Evolutionary conservation across 2,888 invertebrate species (phyloP).

Genomic region (Vesta saturnalis): DNA sequence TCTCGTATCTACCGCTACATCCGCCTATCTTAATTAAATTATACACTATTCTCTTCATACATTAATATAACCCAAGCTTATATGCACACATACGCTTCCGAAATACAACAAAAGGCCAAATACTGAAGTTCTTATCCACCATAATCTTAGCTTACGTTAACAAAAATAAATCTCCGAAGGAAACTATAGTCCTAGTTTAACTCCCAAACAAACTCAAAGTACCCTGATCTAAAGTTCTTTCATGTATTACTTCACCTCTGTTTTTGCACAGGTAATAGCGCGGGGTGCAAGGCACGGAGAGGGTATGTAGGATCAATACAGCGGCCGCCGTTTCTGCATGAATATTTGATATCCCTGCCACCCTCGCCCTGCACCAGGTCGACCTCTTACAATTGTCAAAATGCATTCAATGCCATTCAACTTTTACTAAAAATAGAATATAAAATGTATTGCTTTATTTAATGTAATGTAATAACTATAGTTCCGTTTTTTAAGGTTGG

Average conservation of each 20-base stretch:
- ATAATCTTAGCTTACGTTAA: neutral
- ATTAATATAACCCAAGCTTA: no score
- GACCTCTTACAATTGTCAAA: constrained; percentile 44
- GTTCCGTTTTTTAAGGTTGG: no score
- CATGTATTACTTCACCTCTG: constrained; percentile 35
- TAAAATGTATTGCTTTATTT: neutral
- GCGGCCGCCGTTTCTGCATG: constrained; percentile 57
- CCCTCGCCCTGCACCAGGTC: constrained; percentile 39
- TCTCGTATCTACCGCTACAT: no score
- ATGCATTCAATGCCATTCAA: constrained; percentile 29
- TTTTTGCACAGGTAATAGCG: constrained; percentile 36
- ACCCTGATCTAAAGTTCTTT: neutral
- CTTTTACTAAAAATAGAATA: constrained; percentile 6
- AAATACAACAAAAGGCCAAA: no score
- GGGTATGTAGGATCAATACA: constrained; percentile 54
- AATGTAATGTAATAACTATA: no score
- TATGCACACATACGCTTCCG: no score
- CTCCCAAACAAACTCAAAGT: neutral
- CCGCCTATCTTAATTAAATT: no score
- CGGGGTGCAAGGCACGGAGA: constrained; percentile 37
- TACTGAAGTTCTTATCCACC: no score
- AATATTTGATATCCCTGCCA: constrained; percentile 58
- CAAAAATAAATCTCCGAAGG: neutral
- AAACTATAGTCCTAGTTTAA: neutral
- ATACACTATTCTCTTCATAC: no score